These are phyloP conservation scores for Etheostoma spectabile DNA, from an alignment of 2,113 vertebrate species.

Conservation along the genomic window DNA sequence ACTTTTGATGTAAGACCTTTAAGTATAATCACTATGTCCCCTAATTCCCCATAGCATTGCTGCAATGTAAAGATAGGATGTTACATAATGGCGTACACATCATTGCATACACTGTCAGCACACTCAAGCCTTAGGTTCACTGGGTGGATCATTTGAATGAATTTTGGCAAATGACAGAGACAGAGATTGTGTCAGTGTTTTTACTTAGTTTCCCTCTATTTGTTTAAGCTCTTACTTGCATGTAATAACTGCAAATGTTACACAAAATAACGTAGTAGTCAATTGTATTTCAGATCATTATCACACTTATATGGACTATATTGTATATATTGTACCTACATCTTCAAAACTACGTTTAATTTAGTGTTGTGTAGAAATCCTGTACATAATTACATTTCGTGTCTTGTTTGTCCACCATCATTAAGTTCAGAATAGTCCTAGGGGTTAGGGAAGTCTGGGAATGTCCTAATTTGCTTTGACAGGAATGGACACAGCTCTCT, in stretches of 20 bases:
- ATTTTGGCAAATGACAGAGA: conserved; percentile 7
- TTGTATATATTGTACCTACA: background rate
- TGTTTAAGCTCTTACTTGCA: background rate
- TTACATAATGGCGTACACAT: conserved; percentile 12
- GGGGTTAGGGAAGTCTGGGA: background rate
- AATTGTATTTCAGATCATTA: background rate
- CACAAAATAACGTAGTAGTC: background rate
- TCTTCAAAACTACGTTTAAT: background rate
- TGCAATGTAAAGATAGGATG: background rate
- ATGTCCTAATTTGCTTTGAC: conserved; percentile 20
- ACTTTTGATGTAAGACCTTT: background rate
- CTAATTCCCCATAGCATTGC: background rate
- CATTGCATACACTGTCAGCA: background rate
- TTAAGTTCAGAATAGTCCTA: background rate
- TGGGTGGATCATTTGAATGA: conserved; percentile 1
- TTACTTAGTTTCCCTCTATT: background rate
- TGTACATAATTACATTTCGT: background rate
- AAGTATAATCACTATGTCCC: background rate
- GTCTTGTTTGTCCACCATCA: background rate
- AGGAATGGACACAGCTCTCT: conserved; percentile 5
- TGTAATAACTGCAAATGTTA: background rate
- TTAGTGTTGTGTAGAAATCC: background rate
- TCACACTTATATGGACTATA: background rate
- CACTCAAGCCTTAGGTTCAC: background rate
- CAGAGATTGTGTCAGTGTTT: conserved; percentile 6